Evolutionary conservation across 2,797 vertebrate species (phyloP).

Genomic region (Protosalanx chinensis): DNA sequence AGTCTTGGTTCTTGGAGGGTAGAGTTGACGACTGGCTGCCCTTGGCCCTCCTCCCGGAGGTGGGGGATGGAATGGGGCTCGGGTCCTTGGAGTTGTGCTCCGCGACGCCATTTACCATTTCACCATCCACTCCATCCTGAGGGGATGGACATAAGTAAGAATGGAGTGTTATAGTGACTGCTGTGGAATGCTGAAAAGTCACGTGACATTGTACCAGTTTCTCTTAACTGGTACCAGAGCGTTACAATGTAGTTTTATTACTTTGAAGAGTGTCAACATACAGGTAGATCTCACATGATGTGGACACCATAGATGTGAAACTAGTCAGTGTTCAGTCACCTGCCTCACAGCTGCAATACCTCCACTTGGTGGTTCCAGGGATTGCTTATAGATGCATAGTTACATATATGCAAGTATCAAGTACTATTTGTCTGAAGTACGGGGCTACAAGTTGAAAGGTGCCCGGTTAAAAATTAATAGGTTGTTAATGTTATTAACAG

Average conservation of each 20-base stretch:
- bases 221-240: background rate
- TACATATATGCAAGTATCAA: too few relatives aligned
- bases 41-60: slow-evolving; percentile 80
- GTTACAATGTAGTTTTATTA: background rate
- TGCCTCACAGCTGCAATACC: too few relatives aligned
- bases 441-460: too few relatives aligned
- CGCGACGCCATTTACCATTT: slow-evolving; percentile 85
- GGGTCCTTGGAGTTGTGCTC: slow-evolving; percentile 60
- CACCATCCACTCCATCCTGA: slow-evolving; percentile 76
- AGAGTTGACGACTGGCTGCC: slow-evolving; percentile 85
- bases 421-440: too few relatives aligned
- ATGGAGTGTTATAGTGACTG: background rate
- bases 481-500: too few relatives aligned
- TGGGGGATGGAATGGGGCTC: slow-evolving; percentile 85
- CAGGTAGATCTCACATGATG: too few relatives aligned
- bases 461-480: too few relatives aligned
- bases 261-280: too few relatives aligned
- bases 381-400: too few relatives aligned
- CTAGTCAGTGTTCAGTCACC: too few relatives aligned
- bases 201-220: background rate
- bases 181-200: background rate
- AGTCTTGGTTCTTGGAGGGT: slow-evolving; percentile 83
- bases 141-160: background rate
- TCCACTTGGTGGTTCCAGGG: too few relatives aligned
- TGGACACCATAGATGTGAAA: too few relatives aligned